These are phyloP conservation scores for Crenuchus spilurus DNA, from an alignment of 2,797 vertebrate genomes.

Conservation along the genomic window DNA sequence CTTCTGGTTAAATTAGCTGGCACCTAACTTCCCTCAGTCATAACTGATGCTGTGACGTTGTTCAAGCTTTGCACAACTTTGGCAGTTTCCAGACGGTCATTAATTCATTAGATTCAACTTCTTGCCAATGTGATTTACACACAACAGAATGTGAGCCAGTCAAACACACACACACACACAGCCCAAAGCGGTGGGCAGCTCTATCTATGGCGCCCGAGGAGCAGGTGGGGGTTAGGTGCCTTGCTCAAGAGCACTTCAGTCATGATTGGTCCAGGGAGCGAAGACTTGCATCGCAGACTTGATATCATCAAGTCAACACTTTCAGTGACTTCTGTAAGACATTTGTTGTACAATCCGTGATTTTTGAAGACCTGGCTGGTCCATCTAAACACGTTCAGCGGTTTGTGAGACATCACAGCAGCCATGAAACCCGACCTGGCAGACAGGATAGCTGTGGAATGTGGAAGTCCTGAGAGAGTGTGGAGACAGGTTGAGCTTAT, in stretches of 20 bases:
- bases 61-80: not conserved
- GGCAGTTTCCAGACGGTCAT: not conserved
- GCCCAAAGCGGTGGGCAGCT: too few species aligned
- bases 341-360: not conserved
- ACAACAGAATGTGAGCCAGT: not conserved
- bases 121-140: not conserved
- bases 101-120: not conserved
- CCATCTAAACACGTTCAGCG: not conserved
- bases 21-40: not conserved
- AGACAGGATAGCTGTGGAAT: slow-evolving; percentile 17
- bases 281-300: too few species aligned
- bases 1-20: not conserved
- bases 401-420: slow-evolving; percentile 4
- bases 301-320: too few species aligned
- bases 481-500: slow-evolving; percentile 12
- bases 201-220: too few species aligned
- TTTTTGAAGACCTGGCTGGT: not conserved
- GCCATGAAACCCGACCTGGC: slow-evolving; percentile 15
- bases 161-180: too few species aligned
- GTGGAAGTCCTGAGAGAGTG: slow-evolving; percentile 12
- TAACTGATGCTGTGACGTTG: not conserved
- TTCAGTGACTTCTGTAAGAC: not conserved
- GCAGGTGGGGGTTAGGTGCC: too few species aligned
- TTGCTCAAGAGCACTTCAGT: too few species aligned
- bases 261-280: too few species aligned